Evolutionary conservation across 2,888 invertebrate genomes (phyloP).

Genomic region (Therioaphis trifolii): DNA sequence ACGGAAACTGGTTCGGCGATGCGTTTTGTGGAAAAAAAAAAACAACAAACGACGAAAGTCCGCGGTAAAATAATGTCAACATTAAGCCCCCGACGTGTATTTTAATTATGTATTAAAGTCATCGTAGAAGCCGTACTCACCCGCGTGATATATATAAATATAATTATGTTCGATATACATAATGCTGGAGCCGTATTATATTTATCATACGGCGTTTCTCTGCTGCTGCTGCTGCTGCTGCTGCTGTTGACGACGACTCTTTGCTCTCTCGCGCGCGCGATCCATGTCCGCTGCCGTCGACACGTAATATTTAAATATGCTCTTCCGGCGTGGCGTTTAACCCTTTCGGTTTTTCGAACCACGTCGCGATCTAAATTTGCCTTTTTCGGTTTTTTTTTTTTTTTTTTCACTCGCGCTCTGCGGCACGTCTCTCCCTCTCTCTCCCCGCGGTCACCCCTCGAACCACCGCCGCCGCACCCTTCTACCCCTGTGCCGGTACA

Average conservation of each 20-base stretch:
- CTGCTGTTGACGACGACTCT: too few relatives aligned
- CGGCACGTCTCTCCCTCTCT: not conserved
- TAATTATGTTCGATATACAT: too few relatives aligned
- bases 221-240: too few relatives aligned
- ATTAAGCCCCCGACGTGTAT: too few relatives aligned
- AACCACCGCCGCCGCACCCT: not conserved
- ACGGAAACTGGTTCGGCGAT: conserved; percentile 35
- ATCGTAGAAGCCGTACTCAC: conserved; percentile 11
- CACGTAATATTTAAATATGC: conserved; percentile 58
- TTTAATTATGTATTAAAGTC: too few relatives aligned
- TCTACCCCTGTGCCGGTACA: not conserved
- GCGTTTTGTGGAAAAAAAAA: conserved; percentile 30
- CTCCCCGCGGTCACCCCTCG: not conserved
- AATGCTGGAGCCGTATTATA: too few relatives aligned
- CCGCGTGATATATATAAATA: too few relatives aligned
- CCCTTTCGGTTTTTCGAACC: conserved; percentile 60
- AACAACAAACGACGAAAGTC: not conserved
- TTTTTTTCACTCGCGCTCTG: too few relatives aligned
- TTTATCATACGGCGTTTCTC: too few relatives aligned
- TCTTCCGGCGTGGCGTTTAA: conserved; percentile 47
- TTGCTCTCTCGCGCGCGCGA: not conserved
- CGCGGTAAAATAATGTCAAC: too few relatives aligned
- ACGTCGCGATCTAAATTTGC: conserved; percentile 58
- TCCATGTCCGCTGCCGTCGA: conserved; percentile 45
- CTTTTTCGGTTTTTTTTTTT: too few relatives aligned